phyloP scores from a whole-genome alignment of 2,113 vertebrate species.

The Jacana jacana region DNA sequence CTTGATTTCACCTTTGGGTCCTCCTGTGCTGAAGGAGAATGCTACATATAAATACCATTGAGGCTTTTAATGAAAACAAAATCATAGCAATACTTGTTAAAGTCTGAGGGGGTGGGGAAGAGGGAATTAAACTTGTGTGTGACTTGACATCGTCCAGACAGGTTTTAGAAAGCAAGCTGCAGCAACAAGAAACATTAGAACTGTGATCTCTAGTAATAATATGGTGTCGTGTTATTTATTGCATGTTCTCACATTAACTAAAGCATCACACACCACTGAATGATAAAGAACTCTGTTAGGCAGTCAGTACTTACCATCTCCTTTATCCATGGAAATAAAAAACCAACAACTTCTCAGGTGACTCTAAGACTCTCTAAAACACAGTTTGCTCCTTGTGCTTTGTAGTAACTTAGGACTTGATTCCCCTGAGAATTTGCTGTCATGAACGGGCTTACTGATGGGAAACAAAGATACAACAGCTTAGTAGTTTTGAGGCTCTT shows the following conservation, averaged over 20 bases:
- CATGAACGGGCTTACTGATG: background rate
- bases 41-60: background rate
- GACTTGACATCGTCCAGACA: constrained; percentile 7
- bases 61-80: constrained; percentile 22
- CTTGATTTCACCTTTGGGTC: constrained; percentile 39
- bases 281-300: background rate
- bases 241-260: background rate
- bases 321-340: background rate
- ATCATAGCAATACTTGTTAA: constrained; percentile 15
- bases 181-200: background rate
- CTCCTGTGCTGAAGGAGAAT: constrained; percentile 6
- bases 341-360: background rate
- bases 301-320: background rate
- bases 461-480: background rate
- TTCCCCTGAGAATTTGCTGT: background rate
- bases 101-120: background rate
- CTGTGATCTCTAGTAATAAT: background rate
- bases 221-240: background rate
- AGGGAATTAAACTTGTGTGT: constrained; percentile 28
- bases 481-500: background rate
- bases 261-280: background rate
- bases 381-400: background rate
- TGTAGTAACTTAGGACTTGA: background rate
- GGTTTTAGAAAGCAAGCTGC: constrained; percentile 6
- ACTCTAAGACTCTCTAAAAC: too few species aligned